These are phyloP conservation scores for Hipposideros armiger DNA, from an alignment of 2,113 vertebrate species.

Conservation along the genomic window DNA sequence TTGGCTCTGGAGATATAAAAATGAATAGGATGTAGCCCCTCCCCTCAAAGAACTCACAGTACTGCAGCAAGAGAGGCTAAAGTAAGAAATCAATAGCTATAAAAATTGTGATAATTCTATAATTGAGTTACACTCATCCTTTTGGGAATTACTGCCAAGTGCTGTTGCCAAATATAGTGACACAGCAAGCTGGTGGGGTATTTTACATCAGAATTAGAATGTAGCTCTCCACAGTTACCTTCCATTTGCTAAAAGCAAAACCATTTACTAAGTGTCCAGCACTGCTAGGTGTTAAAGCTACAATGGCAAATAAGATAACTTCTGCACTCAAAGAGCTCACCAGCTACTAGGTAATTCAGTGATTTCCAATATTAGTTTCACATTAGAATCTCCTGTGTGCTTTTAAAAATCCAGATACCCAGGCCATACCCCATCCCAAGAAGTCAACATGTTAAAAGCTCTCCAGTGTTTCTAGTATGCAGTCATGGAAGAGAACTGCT, in stretches of 20 bases:
- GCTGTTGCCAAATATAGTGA: slow-evolving; percentile 56
- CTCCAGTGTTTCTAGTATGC: neutral
- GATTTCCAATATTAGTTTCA: neutral
- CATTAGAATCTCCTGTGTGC: neutral
- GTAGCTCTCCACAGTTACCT: neutral
- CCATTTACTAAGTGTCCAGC: neutral
- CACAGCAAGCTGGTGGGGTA: neutral
- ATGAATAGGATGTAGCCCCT: neutral
- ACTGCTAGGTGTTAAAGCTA: neutral
- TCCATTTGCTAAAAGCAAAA: neutral
- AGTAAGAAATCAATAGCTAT: slow-evolving; percentile 62
- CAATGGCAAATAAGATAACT: neutral
- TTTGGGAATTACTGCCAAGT: slow-evolving; percentile 69
- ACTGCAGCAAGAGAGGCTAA: slow-evolving; percentile 23
- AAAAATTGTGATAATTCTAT: slow-evolving; percentile 71
- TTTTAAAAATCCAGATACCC: neutral
- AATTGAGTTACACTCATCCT: slow-evolving; percentile 74
- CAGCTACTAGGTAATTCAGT: too few species aligned
- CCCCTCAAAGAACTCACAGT: neutral
- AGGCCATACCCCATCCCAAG: neutral
- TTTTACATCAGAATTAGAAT: neutral
- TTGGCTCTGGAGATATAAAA: slow-evolving; percentile 41
- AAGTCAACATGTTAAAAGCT: neutral
- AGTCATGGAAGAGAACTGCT: neutral
- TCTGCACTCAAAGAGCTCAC: neutral